Evolutionary conservation across 64 coral and sea anemone species (phyloP).

Genomic region (Montipora foliosa): DNA sequence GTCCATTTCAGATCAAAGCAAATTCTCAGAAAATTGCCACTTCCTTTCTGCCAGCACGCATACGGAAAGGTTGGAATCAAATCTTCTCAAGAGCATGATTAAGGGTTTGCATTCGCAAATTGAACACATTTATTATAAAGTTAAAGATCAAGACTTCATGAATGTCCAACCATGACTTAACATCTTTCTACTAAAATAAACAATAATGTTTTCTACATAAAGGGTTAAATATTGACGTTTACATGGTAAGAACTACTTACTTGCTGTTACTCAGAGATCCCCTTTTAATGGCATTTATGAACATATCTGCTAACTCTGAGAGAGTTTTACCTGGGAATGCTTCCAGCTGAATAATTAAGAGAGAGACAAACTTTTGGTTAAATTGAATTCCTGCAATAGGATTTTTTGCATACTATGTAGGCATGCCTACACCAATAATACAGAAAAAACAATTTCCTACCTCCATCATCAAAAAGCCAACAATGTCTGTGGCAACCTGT

Average conservation of each 20-base stretch:
- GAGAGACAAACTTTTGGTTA: neutral
- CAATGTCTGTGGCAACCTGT: constrained; percentile 71
- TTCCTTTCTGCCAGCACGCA: too few species aligned
- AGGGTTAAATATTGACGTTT: neutral
- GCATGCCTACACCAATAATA: too few species aligned
- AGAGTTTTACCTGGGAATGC: constrained; percentile 74
- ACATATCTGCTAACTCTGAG: constrained; percentile 75
- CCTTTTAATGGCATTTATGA: constrained; percentile 88
- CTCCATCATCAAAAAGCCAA: constrained; percentile 85
- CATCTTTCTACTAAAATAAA: too few species aligned
- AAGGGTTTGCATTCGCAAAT: too few species aligned
- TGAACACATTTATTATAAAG: too few species aligned
- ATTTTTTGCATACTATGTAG: neutral
- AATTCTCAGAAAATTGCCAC: too few species aligned
- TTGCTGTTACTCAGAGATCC: constrained; percentile 82
- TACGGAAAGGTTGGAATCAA: too few species aligned
- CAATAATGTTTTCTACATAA: neutral
- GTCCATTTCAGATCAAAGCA: too few species aligned
- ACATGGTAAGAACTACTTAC: constrained; percentile 46
- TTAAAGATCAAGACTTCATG: too few species aligned
- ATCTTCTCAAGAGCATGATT: too few species aligned
- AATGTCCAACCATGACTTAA: too few species aligned
- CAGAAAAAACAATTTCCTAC: constrained; percentile 20
- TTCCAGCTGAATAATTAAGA: constrained; percentile 54
- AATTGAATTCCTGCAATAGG: neutral